Percentiles rank a stretch among this genome's conserved stretches.
phyloP scores from a whole-genome alignment of 2,113 vertebrate species.

The Lampris megalopsis region DNA sequence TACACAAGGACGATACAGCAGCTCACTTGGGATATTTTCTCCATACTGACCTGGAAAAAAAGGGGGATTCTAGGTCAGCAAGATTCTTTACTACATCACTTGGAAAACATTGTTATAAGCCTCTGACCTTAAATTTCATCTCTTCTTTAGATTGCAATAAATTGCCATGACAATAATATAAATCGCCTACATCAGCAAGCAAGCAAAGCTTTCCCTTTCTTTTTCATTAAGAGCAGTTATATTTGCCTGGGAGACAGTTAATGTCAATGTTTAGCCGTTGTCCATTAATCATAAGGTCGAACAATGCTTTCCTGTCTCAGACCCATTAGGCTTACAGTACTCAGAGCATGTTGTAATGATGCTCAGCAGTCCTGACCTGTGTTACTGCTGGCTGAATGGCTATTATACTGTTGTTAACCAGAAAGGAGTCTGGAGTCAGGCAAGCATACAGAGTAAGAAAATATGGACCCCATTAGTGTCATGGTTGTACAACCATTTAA shows the following conservation, averaged over 20 bases:
- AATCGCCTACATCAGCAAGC: slow-evolving; percentile 8
- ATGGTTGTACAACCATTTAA: no score
- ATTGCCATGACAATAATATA: neutral
- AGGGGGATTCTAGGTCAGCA: no score
- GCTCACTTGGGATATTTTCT: no score
- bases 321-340: slow-evolving; percentile 64
- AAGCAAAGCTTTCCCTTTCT: slow-evolving; percentile 17
- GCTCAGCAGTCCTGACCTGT: slow-evolving; percentile 36
- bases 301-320: slow-evolving; percentile 31
- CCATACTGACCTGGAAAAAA: no score
- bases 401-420: slow-evolving; percentile 33
- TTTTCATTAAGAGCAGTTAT: slow-evolving; percentile 49
- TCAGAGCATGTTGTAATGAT: slow-evolving; percentile 56
- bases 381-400: slow-evolving; percentile 34
- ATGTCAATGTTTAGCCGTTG: slow-evolving; percentile 43
- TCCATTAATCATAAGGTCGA: slow-evolving; percentile 52
- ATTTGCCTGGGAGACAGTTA: slow-evolving; percentile 42
- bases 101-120: no score
- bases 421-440: slow-evolving; percentile 20
- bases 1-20: no score
- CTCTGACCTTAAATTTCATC: neutral
- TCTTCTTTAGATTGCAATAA: neutral
- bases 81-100: no score
- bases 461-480: no score
- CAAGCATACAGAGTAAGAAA: neutral